phyloP scores from a whole-genome alignment of 2,113 vertebrate genomes.

The Chloebia gouldiae region DNA sequence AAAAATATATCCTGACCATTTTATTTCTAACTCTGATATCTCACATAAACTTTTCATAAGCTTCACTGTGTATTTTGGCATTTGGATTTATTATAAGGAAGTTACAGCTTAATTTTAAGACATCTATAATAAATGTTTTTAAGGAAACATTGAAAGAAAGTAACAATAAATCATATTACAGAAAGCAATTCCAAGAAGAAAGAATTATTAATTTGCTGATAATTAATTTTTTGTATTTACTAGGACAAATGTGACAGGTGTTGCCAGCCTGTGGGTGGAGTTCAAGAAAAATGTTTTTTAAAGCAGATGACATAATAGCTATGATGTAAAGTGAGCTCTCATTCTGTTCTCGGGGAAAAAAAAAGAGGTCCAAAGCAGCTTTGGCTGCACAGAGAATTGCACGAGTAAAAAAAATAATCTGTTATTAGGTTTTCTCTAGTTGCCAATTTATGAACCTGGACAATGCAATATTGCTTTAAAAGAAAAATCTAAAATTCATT shows the following conservation, averaged over 20 bases:
- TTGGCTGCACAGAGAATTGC: not conserved
- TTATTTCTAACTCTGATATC: conserved; percentile 3
- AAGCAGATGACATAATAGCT: not conserved
- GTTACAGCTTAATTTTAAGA: not conserved
- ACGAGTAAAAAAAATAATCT: not conserved
- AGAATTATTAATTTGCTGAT: conserved; percentile 3
- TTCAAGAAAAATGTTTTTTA: not conserved
- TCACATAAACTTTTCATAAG: conserved; percentile 10
- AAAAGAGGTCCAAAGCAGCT: not conserved
- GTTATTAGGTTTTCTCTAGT: not conserved
- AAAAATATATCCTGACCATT: conserved; percentile 10
- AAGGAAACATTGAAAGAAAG: not conserved
- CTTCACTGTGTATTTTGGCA: not conserved
- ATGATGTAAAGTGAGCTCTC: not conserved
- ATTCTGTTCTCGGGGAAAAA: not conserved
- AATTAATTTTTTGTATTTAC: not conserved
- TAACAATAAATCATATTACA: conserved; percentile 29
- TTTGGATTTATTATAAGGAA: conserved; percentile 23
- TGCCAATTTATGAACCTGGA: not conserved
- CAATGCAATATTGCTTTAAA: not conserved
- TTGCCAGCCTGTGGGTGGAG: not conserved
- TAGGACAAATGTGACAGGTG: not conserved
- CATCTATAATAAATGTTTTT: not conserved
- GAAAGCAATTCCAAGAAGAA: conserved; percentile 28
- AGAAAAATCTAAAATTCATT: not conserved